Conservation (phyloP, 1,140 invertebrate species). For the Zaprionus ornatus region DNA sequence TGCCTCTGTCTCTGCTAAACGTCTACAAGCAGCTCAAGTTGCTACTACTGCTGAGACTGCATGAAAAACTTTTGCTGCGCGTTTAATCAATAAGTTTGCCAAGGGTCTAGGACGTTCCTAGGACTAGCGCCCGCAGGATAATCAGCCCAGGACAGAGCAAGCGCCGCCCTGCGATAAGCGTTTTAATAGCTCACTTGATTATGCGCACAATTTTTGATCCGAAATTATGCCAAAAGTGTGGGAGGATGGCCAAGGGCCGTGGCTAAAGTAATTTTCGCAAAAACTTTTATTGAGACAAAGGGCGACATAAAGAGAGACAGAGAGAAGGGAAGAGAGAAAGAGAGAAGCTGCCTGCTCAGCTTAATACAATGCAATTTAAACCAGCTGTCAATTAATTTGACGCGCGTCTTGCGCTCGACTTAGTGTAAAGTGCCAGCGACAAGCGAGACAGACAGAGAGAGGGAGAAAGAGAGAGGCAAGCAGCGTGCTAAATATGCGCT, state of each 20-base stretch:
- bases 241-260: conserved; percentile 45
- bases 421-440: conserved; percentile 20
- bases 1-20: not conserved
- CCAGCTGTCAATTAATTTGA: conserved; percentile 72
- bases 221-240: conserved; percentile 73
- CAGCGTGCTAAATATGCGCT: not conserved
- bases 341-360: not conserved
- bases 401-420: conserved; percentile 10
- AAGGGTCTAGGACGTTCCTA: conserved; percentile 35
- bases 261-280: conserved; percentile 54
- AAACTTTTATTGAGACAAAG: conserved; percentile 24
- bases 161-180: conserved; percentile 60
- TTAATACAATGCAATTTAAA: conserved; percentile 55
- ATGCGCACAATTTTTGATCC: conserved; percentile 61
- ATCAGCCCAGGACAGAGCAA: conserved; percentile 2
- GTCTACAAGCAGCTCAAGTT: no score
- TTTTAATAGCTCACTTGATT: conserved; percentile 65
- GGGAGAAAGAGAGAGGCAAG: not conserved
- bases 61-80: conserved; percentile 39
- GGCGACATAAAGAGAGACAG: not conserved
- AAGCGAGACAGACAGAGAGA: not conserved
- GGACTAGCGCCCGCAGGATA: conserved; percentile 24
- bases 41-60: not conserved
- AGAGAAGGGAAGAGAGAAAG: not conserved
- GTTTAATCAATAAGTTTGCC: conserved; percentile 78